phyloP scores from a whole-genome alignment of 2,888 invertebrate genomes.

The Psococerastis gibbosa region DNA sequence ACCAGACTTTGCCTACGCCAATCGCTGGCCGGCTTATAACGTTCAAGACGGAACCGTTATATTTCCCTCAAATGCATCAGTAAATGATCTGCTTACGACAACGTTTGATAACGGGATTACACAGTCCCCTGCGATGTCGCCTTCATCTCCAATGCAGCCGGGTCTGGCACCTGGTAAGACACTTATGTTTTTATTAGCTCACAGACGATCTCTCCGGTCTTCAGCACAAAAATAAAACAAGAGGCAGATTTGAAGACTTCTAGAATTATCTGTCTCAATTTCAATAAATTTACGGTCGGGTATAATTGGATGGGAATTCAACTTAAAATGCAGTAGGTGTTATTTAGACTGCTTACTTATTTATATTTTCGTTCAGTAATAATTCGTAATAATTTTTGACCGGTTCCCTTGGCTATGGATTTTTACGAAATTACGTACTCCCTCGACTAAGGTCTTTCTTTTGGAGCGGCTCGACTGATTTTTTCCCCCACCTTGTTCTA shows the following conservation, averaged over 20 bases:
- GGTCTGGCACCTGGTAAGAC: conserved; percentile 14
- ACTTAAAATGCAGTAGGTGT: too few relatives aligned
- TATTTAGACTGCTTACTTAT: too few relatives aligned
- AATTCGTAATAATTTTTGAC: too few relatives aligned
- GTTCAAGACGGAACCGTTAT: conserved; percentile 7
- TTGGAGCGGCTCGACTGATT: too few relatives aligned
- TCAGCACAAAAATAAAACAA: not conserved
- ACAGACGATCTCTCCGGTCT: too few relatives aligned
- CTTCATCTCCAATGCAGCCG: conserved; percentile 22
- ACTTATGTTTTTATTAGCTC: too few relatives aligned
- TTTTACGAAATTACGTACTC: too few relatives aligned
- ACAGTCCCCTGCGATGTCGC: conserved; percentile 26
- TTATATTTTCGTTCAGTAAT: too few relatives aligned
- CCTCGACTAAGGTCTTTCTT: too few relatives aligned
- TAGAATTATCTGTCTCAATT: not conserved
- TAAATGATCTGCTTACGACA: conserved; percentile 28
- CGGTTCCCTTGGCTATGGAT: too few relatives aligned
- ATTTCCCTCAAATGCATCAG: not conserved
- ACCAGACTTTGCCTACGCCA: conserved; percentile 38
- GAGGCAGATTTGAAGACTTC: not conserved
- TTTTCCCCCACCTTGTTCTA: too few relatives aligned
- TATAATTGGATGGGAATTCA: too few relatives aligned
- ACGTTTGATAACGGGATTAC: conserved; percentile 21
- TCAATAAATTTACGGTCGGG: not conserved
- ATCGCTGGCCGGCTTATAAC: conserved; percentile 16